Conservation (phyloP, 2,888 invertebrate species). For the Drosophila recens region DNA sequence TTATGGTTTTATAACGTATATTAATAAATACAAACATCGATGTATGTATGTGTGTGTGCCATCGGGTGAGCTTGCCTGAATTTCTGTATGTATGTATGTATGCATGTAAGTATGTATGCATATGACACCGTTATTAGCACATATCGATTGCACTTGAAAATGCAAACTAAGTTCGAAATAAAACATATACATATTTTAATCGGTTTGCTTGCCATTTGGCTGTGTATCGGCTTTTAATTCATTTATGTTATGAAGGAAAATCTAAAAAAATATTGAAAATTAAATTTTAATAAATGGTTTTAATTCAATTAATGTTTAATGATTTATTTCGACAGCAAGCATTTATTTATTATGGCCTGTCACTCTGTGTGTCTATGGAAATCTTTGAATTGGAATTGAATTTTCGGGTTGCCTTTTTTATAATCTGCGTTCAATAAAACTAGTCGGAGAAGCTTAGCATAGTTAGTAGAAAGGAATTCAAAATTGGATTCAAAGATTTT, state of each 20-base stretch:
- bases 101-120: background rate
- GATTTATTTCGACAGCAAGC: conserved; percentile 17
- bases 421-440: background rate
- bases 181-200: conserved; percentile 20
- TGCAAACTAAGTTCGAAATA: conserved; percentile 38
- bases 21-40: conserved; percentile 16
- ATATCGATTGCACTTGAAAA: conserved; percentile 35
- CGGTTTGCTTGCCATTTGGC: background rate
- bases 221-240: conserved; percentile 18
- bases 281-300: conserved; percentile 7
- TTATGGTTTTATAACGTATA: conserved; percentile 18
- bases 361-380: background rate
- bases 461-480: too few species aligned
- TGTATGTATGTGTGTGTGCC: background rate
- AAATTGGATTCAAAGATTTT: too few species aligned
- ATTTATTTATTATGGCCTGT: background rate
- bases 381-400: background rate
- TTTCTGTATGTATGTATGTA: background rate
- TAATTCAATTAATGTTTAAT: conserved; percentile 28
- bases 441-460: too few species aligned
- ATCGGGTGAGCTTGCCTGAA: too few species aligned
- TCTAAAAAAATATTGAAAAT: conserved; percentile 16
- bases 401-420: background rate
- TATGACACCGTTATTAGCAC: conserved; percentile 31
- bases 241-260: conserved; percentile 7